A percentile compares a stretch with the other conserved stretches of the same genome.
phyloP scores from a whole-genome alignment of 2,888 invertebrate genomes.

The Temnothorax ravouxi region DNA sequence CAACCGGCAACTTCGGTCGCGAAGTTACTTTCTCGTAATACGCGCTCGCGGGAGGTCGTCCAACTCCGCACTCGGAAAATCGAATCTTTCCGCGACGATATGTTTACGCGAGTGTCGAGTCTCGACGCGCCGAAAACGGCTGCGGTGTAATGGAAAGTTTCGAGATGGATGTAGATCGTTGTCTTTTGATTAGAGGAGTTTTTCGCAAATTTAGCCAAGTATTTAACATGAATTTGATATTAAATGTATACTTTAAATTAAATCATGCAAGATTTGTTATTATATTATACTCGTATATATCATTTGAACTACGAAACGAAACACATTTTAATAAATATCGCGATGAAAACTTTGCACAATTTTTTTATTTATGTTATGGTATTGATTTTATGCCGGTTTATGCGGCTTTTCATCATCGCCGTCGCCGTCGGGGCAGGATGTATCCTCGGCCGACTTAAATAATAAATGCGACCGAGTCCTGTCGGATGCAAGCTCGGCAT shows the following conservation, averaged over 20 bases:
- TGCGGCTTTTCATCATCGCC: constrained; percentile 20
- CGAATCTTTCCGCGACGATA: constrained; percentile 24
- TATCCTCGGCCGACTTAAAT: constrained; percentile 38
- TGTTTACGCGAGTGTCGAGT: constrained; percentile 34
- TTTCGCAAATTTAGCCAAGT: neutral
- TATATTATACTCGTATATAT: neutral
- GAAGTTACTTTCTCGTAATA: constrained; percentile 48
- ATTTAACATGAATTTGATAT: neutral
- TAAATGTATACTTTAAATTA: neutral
- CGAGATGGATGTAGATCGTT: neutral
- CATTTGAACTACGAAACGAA: neutral
- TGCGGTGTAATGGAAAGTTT: constrained; percentile 13
- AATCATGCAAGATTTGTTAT: neutral
- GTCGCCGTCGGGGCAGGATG: neutral
- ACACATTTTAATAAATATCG: neutral
- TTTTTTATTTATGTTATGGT: neutral
- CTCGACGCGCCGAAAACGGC: constrained; percentile 14
- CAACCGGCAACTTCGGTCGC: constrained; percentile 19
- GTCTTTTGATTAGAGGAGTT: neutral
- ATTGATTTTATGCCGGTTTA: constrained; percentile 7
- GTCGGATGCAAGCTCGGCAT: constrained; percentile 29
- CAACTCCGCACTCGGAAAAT: constrained; percentile 47
- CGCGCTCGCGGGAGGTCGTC: constrained; percentile 22
- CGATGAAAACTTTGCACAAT: neutral
- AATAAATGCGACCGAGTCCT: constrained; percentile 38